Percentiles rank a stretch among this genome's conserved stretches.
These are phyloP conservation scores for Intellagama lesueurii DNA, from an alignment of 2,797 vertebrate species.

Conservation along the genomic window DNA sequence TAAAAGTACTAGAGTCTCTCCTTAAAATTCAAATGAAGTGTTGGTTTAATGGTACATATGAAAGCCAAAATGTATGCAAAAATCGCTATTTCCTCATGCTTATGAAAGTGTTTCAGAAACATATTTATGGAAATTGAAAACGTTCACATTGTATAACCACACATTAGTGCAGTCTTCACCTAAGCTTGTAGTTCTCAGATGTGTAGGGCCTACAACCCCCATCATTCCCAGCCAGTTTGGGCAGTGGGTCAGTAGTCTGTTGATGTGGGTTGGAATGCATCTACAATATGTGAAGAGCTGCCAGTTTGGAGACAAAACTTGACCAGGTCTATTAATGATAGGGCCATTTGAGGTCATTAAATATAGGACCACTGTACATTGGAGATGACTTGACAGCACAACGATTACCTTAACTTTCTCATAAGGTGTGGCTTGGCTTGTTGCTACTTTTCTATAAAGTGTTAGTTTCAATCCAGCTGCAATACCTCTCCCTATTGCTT, in stretches of 20 bases:
- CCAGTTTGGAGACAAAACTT: not conserved
- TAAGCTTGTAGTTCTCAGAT: not conserved
- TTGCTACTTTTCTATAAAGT: slow-evolving; percentile 6
- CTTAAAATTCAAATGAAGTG: not conserved
- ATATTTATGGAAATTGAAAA: slow-evolving; percentile 28
- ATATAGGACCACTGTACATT: too few relatives aligned
- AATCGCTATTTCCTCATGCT: not conserved
- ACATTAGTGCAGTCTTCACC: not conserved
- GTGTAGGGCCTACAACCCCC: not conserved
- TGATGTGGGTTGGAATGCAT: not conserved
- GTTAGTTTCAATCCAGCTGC: slow-evolving; percentile 10
- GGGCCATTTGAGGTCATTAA: too few relatives aligned
- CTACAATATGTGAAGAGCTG: not conserved
- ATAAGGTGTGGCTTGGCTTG: slow-evolving; percentile 19
- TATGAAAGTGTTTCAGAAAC: not conserved
- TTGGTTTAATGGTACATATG: not conserved
- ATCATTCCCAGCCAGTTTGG: not conserved
- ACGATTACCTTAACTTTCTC: not conserved
- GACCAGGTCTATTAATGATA: too few relatives aligned
- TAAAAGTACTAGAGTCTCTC: not conserved
- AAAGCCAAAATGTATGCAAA: not conserved
- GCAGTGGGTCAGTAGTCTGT: not conserved
- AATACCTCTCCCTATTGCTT: not conserved
- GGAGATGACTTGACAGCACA: too few relatives aligned
- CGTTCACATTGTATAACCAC: slow-evolving; percentile 28